Evolutionary conservation across 1,140 invertebrate genomes (phyloP).

Genomic region (Dysdera silvatica): DNA sequence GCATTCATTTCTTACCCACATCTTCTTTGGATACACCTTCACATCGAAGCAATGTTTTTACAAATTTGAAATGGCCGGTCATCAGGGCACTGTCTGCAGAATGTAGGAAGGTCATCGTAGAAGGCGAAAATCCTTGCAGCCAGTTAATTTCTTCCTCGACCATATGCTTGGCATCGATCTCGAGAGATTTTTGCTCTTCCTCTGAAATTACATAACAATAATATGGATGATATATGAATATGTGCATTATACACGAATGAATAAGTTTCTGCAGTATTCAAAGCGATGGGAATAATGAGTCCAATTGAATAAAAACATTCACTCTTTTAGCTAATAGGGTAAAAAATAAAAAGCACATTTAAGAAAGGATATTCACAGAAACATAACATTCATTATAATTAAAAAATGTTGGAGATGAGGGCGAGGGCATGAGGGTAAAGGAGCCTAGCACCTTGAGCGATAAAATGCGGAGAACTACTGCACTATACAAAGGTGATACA

Average conservation of each 20-base stretch:
- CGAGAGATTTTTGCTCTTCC: constrained; percentile 42
- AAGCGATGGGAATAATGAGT: no score
- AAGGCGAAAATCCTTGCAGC: constrained; percentile 48
- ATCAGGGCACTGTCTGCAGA: constrained; percentile 47
- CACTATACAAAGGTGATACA: no score
- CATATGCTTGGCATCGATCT: constrained; percentile 44
- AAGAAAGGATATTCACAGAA: no score
- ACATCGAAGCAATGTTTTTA: constrained; percentile 47
- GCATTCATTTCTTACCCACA: constrained; percentile 37
- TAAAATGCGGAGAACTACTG: no score
- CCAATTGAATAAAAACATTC: no score
- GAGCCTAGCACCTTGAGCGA: no score
- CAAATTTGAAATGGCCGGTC: constrained; percentile 48
- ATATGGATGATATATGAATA: background rate
- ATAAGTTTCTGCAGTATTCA: background rate
- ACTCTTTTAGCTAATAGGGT: no score
- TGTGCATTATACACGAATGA: background rate
- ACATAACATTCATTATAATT: no score
- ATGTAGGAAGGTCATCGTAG: constrained; percentile 31
- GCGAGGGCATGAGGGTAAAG: no score
- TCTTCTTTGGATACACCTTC: constrained; percentile 44
- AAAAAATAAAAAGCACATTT: no score
- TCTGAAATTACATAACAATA: constrained; percentile 33
- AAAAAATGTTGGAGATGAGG: no score
- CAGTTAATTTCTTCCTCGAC: constrained; percentile 50